phyloP scores from a whole-genome alignment of 2,888 invertebrate genomes.

The Hetaerina titia region DNA sequence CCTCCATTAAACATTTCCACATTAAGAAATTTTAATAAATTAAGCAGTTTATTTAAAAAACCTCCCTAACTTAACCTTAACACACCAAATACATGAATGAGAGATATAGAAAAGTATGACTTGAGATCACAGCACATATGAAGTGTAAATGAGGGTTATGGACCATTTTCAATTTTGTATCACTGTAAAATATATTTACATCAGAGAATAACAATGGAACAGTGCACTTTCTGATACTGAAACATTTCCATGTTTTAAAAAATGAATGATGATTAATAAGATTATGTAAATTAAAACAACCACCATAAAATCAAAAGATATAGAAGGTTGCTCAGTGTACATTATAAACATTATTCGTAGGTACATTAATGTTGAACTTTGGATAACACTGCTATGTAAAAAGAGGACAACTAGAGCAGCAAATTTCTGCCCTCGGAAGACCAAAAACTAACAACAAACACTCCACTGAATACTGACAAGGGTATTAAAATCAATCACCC shows the following conservation, averaged over 20 bases:
- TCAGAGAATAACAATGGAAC: conserved; percentile 27
- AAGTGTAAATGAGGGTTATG: conserved; percentile 36
- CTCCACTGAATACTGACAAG: conserved; percentile 36
- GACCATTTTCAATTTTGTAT: conserved; percentile 19
- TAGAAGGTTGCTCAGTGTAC: neutral
- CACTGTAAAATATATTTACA: conserved; percentile 57
- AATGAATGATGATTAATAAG: conserved; percentile 14
- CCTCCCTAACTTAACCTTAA: neutral
- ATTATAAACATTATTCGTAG: neutral
- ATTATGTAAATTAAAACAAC: neutral
- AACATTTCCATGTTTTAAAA: neutral
- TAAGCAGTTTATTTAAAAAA: conserved; percentile 15
- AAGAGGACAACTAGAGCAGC: neutral
- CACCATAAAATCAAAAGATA: conserved; percentile 1
- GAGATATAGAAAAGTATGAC: conserved; percentile 48
- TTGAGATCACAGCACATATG: conserved; percentile 40
- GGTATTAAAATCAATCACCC: conserved; percentile 17
- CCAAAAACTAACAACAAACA: conserved; percentile 41
- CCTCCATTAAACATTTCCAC: conserved; percentile 38
- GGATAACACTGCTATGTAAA: conserved; percentile 4
- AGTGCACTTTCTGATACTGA: neutral
- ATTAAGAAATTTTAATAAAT: conserved; percentile 41
- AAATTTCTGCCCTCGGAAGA: conserved; percentile 8
- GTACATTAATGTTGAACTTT: conserved; percentile 23
- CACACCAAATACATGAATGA: neutral